Conservation (phyloP, 2,888 invertebrate species). For the Apodemia hepburni region DNA sequence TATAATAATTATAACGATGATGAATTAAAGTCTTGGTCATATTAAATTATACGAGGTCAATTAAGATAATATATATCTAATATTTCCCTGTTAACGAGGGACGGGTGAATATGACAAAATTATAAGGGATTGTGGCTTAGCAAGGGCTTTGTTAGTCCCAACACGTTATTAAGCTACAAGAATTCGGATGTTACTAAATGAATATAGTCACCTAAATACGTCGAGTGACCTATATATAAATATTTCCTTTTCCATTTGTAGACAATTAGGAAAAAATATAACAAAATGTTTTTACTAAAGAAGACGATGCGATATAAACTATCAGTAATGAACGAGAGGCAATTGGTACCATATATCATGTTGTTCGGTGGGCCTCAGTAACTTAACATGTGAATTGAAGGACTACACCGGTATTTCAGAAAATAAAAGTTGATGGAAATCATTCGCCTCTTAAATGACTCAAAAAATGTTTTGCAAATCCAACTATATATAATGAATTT, state of each 20-base stretch:
- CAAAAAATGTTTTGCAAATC: too few relatives aligned
- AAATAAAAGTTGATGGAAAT: too few relatives aligned
- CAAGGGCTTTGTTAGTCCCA: slow-evolving; percentile 10
- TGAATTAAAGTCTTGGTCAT: not conserved
- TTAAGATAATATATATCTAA: not conserved
- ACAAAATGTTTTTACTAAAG: not conserved
- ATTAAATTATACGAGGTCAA: not conserved
- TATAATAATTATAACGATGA: not conserved
- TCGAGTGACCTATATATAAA: not conserved
- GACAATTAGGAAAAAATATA: slow-evolving; percentile 17
- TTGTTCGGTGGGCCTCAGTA: too few relatives aligned
- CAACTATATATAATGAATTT: too few relatives aligned
- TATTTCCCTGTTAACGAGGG: not conserved
- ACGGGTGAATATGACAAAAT: slow-evolving; percentile 7
- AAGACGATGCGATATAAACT: too few relatives aligned
- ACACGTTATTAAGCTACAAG: slow-evolving; percentile 12
- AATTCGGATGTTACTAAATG: slow-evolving; percentile 2
- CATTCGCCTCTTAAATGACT: too few relatives aligned
- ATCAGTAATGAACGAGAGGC: too few relatives aligned
- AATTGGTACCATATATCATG: too few relatives aligned
- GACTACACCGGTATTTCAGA: too few relatives aligned
- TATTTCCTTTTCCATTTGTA: slow-evolving; percentile 7
- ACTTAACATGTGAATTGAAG: too few relatives aligned
- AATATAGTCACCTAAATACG: slow-evolving; percentile 1
- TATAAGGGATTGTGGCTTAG: slow-evolving; percentile 13